These are phyloP conservation scores for Syritta pipiens DNA, from an alignment of 2,888 invertebrate species.

Conservation along the genomic window DNA sequence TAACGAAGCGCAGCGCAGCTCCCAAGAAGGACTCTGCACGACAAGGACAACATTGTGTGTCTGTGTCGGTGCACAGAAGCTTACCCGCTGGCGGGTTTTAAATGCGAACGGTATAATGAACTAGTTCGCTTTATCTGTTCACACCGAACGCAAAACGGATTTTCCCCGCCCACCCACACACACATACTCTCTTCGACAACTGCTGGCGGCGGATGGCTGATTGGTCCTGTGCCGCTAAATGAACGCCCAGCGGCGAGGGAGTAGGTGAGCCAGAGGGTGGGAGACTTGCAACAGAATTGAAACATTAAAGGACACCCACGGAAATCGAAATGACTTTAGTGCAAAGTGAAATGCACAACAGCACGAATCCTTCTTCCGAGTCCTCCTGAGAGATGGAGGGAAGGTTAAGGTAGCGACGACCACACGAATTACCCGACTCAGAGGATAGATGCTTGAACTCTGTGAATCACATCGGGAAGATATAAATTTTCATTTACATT, in stretches of 20 bases:
- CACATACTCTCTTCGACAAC: slow-evolving; percentile 27
- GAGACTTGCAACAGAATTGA: slow-evolving; percentile 1
- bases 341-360: slow-evolving; percentile 30
- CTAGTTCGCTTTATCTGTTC: slow-evolving; percentile 36
- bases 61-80: slow-evolving; percentile 16
- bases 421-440: slow-evolving; percentile 12
- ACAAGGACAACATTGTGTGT: background rate
- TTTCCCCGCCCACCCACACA: background rate
- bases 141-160: slow-evolving; percentile 29
- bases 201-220: background rate
- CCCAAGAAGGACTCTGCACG: slow-evolving; percentile 27
- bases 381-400: background rate
- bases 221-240: background rate
- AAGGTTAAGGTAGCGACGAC: slow-evolving; percentile 1
- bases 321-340: slow-evolving; percentile 32
- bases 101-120: slow-evolving; percentile 47
- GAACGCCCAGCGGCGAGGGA: background rate
- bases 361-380: slow-evolving; percentile 17
- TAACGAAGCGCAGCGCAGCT: slow-evolving; percentile 35
- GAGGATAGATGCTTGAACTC: slow-evolving; percentile 8
- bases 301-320: slow-evolving; percentile 10
- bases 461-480: background rate
- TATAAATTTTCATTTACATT: slow-evolving; percentile 44
- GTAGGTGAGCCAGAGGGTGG: background rate
- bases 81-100: slow-evolving; percentile 38